Base-by-base conservation (phyloP, 1,140 invertebrate genomes). In the Drosophila serrata region DNA sequence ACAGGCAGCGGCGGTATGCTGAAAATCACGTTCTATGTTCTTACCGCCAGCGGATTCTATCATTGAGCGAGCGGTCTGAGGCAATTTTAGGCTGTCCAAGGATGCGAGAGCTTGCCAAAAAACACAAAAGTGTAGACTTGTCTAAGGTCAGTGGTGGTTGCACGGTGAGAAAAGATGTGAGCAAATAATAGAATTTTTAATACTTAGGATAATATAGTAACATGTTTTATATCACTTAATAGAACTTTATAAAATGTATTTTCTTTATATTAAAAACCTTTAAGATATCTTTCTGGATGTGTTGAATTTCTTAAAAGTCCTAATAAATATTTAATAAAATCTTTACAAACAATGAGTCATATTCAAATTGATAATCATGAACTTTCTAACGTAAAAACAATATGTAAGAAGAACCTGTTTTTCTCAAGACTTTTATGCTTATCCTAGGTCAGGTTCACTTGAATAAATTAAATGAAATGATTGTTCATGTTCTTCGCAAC, bases 61-160 rank as follows among this genome's bases (percentile, higher is more conserved):
- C 80, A 88, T 77, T 87, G 84, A 87, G 62, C 43, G 63, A 87
- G 65, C 43, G 67, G 48, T 74, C 70, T 65, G 78, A 81, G 81
- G 81, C 85, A 75, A 79, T 84, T 84, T 90, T 90, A 85, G 85
- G 69, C 62, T 12, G 13, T 22, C 33, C 85, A 88, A 88, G 85
- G 85, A 90, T 88, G 64, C 56, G 74, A 40, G 48, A 61, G 67
- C 56, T 70, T 85, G 85, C 85, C 85, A 88, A 69, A 88, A 88
- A 88, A 40, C 19, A 15, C 15, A 86, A 86, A 69, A 56, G 77
- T 46, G 62, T 51, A 67, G 46, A 75, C 33, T 67, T 72, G 78
- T 55, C 75, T 88, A 85, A 88, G 85, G 85, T 85, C 81, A 90
- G 56, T 65, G 35, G 9, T 33, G 17, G 29, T 22, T 64, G 69